Base-by-base conservation (phyloP, 2,888 invertebrate genomes). In the Epirrita christyi region DNA sequence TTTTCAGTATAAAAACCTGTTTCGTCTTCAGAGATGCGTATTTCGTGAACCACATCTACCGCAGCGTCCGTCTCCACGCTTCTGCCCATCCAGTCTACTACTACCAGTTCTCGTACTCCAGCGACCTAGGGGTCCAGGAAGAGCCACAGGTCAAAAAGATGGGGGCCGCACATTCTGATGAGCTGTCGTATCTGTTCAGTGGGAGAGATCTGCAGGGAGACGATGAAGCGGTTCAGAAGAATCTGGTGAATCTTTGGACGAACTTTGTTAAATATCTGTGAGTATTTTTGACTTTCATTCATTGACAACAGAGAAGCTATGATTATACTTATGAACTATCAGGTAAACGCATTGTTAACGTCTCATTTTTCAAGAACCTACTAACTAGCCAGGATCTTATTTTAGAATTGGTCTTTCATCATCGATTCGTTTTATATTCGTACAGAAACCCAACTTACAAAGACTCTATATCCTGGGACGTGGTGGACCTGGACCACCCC, bases 111-210 rank as follows among this genome's bases (percentile, higher is more conserved):
- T 86, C 88, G 0, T 70, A 88, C 64, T 59, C 70, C 0, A 81
- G 87, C 1, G 62, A 69, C 6, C 58, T 67, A 1, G 90, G 90
- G 0, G 81, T 88, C 7, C 75, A 73, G 32, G 62, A 75, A 0
- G 85, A 85, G 51, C 75, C 75, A 0, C 78, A 75, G 1, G 54
- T 80, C 6, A 56, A 60, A 8, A 91, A 89, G 66, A 55, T 38
- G 0, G 91, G 92, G 0, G 89, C 91, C 0, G 86, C 89, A 0
- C 87, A 90, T 61, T 85, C 88, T 0, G 92, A 92, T 45, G 92
- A 92, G 61, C 71, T 92, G 48, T 84, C 78, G 0, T 87, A 86
- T 59, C 60, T 92, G 51, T 88, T 91, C 54, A 72, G 81, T 8
- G 78, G 76, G 0, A 64, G 59, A 6, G 70, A 70, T 13, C 56